Conservation (phyloP, 2,113 vertebrate species). For the Pygoscelis antarcticus region DNA sequence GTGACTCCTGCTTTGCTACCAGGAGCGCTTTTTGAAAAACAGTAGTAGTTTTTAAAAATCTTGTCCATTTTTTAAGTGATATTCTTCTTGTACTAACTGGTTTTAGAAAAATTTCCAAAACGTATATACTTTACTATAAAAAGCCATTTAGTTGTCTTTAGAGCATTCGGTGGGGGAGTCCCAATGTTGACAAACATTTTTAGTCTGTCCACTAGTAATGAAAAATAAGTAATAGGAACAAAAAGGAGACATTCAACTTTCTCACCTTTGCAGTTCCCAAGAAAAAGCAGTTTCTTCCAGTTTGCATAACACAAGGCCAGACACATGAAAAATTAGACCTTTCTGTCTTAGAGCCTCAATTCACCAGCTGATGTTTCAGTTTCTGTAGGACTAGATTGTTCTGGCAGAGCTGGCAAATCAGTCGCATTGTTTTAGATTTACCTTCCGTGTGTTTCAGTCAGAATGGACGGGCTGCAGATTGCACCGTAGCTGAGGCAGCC, state of each 20-base stretch:
- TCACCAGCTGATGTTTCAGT: background rate
- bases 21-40: background rate
- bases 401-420: background rate
- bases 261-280: background rate
- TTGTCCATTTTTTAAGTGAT: background rate
- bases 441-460: background rate
- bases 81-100: background rate
- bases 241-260: background rate
- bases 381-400: background rate
- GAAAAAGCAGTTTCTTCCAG: background rate
- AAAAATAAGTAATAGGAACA: background rate
- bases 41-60: background rate
- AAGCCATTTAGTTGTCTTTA: background rate
- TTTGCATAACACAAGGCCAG: background rate
- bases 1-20: background rate
- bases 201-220: background rate
- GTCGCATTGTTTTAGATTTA: background rate
- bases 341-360: background rate
- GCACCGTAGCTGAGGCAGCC: background rate
- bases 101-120: background rate
- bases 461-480: background rate
- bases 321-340: background rate
- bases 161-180: background rate
- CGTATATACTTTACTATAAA: background rate
- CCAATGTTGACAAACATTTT: background rate